Evolutionary conservation across 2,797 vertebrate species (phyloP).

Genomic region (Coranthus polyacanthus): DNA sequence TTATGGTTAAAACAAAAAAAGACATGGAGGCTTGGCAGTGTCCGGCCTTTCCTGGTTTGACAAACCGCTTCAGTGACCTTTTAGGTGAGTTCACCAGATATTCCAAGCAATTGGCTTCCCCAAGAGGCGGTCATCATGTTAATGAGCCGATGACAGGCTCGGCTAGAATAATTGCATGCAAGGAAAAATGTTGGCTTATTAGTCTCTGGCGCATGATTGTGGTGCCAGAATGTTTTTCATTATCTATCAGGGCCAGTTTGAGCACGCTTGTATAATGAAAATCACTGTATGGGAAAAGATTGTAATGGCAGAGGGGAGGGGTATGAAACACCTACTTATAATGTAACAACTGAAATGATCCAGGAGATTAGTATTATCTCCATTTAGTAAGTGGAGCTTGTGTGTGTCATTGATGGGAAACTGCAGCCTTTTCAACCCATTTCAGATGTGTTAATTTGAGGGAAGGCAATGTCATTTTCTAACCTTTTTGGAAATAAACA

Average conservation of each 20-base stretch:
- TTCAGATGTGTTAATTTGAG: constrained; percentile 5
- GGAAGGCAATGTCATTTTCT: not conserved
- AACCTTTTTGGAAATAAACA: not conserved
- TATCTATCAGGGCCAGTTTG: constrained; percentile 31
- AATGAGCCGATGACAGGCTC: constrained; percentile 43
- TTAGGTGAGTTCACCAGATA: constrained; percentile 56
- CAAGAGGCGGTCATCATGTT: constrained; percentile 29
- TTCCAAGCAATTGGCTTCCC: constrained; percentile 45
- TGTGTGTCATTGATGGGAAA: constrained; percentile 14
- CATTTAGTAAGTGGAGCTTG: constrained; percentile 20
- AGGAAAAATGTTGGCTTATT: constrained; percentile 52
- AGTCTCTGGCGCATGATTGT: constrained; percentile 52
- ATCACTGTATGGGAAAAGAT: constrained; percentile 27
- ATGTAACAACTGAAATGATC: constrained; percentile 45
- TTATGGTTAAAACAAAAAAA: constrained; percentile 34
- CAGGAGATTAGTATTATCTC: constrained; percentile 36
- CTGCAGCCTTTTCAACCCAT: constrained; percentile 11
- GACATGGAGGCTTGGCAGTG: constrained; percentile 6
- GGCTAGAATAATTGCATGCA: constrained; percentile 33
- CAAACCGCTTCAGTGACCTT: constrained; percentile 76
- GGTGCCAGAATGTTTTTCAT: constrained; percentile 50
- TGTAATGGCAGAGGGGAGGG: constrained; percentile 19
- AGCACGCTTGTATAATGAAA: constrained; percentile 42
- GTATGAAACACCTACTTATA: constrained; percentile 29
- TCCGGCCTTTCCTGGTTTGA: constrained; percentile 72